Base-by-base conservation (phyloP, 1,140 invertebrate genomes). In the Heliconius congener region DNA sequence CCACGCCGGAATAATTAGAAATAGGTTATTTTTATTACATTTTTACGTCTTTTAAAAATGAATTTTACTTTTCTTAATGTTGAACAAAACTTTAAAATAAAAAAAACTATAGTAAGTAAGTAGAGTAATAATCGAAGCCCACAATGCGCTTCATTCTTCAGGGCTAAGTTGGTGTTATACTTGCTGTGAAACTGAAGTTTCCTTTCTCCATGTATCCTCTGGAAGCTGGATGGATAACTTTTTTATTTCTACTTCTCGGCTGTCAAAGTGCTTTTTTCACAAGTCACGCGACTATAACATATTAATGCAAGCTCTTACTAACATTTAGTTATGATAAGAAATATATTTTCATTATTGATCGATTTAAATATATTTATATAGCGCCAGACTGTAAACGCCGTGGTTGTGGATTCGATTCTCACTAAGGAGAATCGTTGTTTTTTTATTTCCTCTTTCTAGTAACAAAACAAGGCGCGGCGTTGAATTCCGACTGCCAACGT, bases 221-320 rank as follows among this genome's bases (percentile, higher is more conserved):
- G 27, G 23, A 27, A 27, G 71, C 46, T 42, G 72, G 79, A 80
- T 80, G 74, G 79, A 81, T 85, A 83, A 79, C 80, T 83, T 88
- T 87, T 90, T 90, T 88, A 86, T 88, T 87, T 83, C 82, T 72
- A 82, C 85, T 88, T 84, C 85, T 80, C 84, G 86, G 83, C 84
- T 84, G 86, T 89, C 88, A 88, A 81, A 81, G 79, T 81, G 79
- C 79, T 81, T 81, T 80, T 74, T 80, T 80, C 79, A 55, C 75
- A 80, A 80, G 79, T 80, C 79, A 73, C 79, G 75, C 79, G 39
- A 80, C 85, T 86, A 84, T 90, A 83, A 87, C 85, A 84, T 87
- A 89, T 88, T 88, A 83, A 83, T 84, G 83, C 80, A 30, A 66
- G 19, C 75, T 76, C 79, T 77, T 81, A 81, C 79, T 55, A 81